Evolutionary conservation across 2,888 invertebrate genomes (phyloP), one percentile per base, ranked within the genome.

Genomic region (Andrena trimmerana): DNA sequence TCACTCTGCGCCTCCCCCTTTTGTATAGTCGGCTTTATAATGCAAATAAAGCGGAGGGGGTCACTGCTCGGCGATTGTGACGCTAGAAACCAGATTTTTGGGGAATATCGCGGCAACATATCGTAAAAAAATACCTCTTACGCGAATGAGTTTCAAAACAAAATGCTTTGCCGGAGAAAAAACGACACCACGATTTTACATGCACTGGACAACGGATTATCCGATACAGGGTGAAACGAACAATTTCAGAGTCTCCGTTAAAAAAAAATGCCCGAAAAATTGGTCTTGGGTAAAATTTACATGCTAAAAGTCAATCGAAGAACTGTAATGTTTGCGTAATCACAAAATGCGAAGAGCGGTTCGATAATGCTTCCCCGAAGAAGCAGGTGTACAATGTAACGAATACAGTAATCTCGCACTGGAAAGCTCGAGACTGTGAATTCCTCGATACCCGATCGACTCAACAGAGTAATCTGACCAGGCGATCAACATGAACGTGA

Each of bases 21-120:
- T 79, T 76, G 86, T 79, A 85, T 81, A 78, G 78, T 62, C 63
- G 78, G 87, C 90, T 90, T 90, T 90, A 90, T 89, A 85, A 90
- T 90, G 90, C 90, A 90, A 90, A 90, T 90, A 90, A 85, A 87
- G 80, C 84, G 78, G 78, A 6, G 62, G 31, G 82, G 78, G 81
- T 83, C 83, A 62, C 63, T 71, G 84, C 88, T 82, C 82, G 82
- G 70, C 78, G 79, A 65, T 75, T 71, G 84, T 86, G 72, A 80
- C 85, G 83, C 78, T 79, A 78, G 85, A 88, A 83, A 87, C 83
- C 85, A 85, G 82, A 89, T 87, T 88, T 88, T 81, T 88, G 80
- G 86, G 57, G 74, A 85, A 82, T 87, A 81, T 82, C 77, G 65
- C 76, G 68, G 57, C 78, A 68, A 80, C 69, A 78, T 81, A 79